These are phyloP conservation scores for Gallinago media DNA, from an alignment of 2,113 vertebrate species.

Conservation along the genomic window DNA sequence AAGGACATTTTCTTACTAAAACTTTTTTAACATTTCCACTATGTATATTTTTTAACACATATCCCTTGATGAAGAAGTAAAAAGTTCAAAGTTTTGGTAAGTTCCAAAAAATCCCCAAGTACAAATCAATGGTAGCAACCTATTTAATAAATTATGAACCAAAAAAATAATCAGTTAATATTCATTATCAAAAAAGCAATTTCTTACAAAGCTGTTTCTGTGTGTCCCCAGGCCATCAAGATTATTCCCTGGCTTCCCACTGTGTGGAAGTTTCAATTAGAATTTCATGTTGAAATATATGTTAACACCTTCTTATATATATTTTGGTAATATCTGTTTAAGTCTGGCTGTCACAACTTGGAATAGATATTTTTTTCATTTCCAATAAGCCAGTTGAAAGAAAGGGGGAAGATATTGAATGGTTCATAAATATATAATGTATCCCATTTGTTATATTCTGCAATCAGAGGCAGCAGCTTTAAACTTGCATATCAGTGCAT, in stretches of 20 bases:
- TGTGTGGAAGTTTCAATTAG: constrained; percentile 55
- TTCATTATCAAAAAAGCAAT: constrained; percentile 53
- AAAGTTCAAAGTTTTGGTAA: constrained; percentile 55
- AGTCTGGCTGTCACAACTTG: not conserved
- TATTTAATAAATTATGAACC: constrained; percentile 67
- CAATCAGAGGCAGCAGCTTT: constrained; percentile 55
- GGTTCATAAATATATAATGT: constrained; percentile 69
- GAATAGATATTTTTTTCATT: constrained; percentile 15
- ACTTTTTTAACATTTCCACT: constrained; percentile 40
- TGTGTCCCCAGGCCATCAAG: constrained; percentile 28
- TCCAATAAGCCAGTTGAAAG: constrained; percentile 35
- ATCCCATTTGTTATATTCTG: constrained; percentile 64
- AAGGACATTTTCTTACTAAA: constrained; percentile 6
- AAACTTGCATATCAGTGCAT: constrained; percentile 60
- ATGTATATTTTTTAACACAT: constrained; percentile 34
- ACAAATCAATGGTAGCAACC: constrained; percentile 61
- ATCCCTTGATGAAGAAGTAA: constrained; percentile 42
- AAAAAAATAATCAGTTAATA: constrained; percentile 58
- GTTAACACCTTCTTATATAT: constrained; percentile 41
- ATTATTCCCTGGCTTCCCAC: constrained; percentile 15
- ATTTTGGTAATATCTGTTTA: constrained; percentile 55
- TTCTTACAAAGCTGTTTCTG: constrained; percentile 49
- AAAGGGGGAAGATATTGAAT: constrained; percentile 8
- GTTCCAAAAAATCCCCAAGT: constrained; percentile 55
- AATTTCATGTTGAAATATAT: constrained; percentile 53